Conservation (phyloP, 2,113 vertebrate species). For the Tricholaema leucomelas region DNA sequence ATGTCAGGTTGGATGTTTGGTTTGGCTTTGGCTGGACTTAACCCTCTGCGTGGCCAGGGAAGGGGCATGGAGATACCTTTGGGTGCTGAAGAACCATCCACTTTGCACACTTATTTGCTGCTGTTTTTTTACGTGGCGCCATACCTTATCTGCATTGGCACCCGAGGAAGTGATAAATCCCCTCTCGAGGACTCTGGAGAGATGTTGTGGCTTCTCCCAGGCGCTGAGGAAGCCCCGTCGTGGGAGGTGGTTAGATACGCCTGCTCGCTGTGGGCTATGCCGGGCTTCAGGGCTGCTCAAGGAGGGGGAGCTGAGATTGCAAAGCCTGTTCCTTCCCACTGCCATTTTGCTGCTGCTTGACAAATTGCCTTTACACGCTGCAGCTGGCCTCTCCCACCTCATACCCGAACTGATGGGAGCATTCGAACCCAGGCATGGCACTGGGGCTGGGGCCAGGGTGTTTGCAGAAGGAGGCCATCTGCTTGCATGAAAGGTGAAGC, state of each 20-base stretch:
- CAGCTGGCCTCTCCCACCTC: not conserved
- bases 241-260: not conserved
- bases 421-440: rapidly evolving
- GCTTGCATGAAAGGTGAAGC: not conserved
- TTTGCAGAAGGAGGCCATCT: not conserved
- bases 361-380: rapidly evolving
- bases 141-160: slow-evolving; percentile 24
- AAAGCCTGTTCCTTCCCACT: not conserved
- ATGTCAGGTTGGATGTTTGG: not conserved
- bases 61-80: not conserved
- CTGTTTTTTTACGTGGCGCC: not conserved
- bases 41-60: rapidly evolving
- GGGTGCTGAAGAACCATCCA: not conserved
- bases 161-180: slow-evolving; percentile 19
- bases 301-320: not conserved
- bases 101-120: not conserved
- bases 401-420: not conserved
- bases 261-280: not conserved
- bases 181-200: not conserved
- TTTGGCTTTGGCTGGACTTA: not conserved
- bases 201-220: not conserved
- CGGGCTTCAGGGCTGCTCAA: rapidly evolving
- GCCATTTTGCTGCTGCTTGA: not conserved
- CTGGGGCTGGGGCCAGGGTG: not conserved
- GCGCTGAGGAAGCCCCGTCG: not conserved